phyloP scores from a whole-genome alignment of 2,113 vertebrate species.

The Calypte anna region DNA sequence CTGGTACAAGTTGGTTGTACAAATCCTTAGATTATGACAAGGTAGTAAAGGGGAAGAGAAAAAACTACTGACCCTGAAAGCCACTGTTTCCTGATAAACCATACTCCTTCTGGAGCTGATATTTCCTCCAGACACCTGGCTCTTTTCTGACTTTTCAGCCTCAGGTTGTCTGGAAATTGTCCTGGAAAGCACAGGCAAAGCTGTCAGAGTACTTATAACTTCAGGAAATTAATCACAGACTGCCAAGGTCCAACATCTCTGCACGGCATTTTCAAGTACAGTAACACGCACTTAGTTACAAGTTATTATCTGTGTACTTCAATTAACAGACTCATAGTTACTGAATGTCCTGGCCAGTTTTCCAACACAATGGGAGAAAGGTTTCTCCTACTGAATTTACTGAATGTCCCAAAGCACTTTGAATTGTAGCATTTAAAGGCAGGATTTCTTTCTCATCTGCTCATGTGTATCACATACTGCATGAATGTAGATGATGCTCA shows the following conservation, averaged over 20 bases:
- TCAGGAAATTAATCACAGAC: background rate
- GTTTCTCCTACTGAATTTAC: background rate
- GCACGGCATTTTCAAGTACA: background rate
- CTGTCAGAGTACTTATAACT: background rate
- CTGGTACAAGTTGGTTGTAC: background rate
- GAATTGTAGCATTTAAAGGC: background rate
- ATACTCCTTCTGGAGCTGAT: background rate
- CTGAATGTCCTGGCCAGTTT: background rate
- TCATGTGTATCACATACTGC: background rate
- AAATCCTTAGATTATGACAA: background rate
- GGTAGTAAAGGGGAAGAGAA: background rate
- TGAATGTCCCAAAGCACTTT: background rate
- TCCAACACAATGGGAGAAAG: background rate
- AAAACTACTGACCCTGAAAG: background rate
- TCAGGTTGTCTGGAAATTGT: background rate
- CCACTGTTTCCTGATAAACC: background rate
- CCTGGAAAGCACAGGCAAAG: conserved; percentile 5
- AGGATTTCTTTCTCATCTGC: background rate
- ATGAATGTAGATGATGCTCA: background rate
- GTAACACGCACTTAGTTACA: background rate
- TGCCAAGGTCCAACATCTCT: background rate
- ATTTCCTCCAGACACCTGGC: background rate
- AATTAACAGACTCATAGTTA: background rate
- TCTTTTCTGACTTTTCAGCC: background rate
- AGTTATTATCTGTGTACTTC: background rate